phyloP scores from a whole-genome alignment of 2,113 vertebrate genomes.

The Toxotes jaculatrix region DNA sequence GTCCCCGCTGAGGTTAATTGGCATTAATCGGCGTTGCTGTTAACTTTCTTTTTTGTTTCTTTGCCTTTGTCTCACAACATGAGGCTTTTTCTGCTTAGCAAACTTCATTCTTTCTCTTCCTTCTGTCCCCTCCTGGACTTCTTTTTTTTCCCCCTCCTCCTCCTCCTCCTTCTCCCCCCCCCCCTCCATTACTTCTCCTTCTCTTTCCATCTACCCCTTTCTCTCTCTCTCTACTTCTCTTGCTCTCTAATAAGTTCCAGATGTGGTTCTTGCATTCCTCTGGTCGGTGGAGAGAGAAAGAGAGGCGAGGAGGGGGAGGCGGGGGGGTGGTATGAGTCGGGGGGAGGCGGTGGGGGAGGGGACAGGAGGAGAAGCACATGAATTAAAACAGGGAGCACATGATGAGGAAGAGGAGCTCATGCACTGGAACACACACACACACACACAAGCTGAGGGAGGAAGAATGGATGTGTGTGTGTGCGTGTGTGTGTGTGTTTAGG shows the following conservation, averaged over 20 bases:
- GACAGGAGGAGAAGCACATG: constrained; percentile 75
- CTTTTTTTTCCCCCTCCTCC: constrained; percentile 26
- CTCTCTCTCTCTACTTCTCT: constrained; percentile 68
- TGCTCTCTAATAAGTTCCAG: constrained; percentile 86
- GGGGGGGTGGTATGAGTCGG: constrained; percentile 21
- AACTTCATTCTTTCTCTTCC: constrained; percentile 59
- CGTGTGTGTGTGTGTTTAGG: not conserved
- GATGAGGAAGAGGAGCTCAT: constrained; percentile 76
- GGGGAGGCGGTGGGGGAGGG: constrained; percentile 48
- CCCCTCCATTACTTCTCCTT: constrained; percentile 39
- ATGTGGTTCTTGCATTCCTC: constrained; percentile 86
- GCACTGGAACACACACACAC: constrained; percentile 48
- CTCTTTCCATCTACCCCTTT: constrained; percentile 72
- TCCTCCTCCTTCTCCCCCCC: constrained; percentile 10
- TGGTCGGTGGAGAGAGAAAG: constrained; percentile 81
- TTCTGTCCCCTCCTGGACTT: constrained; percentile 69
- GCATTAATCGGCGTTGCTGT: constrained; percentile 47
- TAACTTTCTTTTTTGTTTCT: constrained; percentile 27
- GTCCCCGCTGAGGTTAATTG: constrained; percentile 56
- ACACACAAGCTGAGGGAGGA: not conserved
- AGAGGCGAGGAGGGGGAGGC: constrained; percentile 12
- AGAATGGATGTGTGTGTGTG: constrained; percentile 34
- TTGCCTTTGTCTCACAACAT: constrained; percentile 19
- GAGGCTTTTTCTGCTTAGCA: constrained; percentile 53
- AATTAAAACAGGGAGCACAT: constrained; percentile 83